These are phyloP conservation scores for Xylophagus ater DNA, from an alignment of 2,888 invertebrate species.

Conservation along the genomic window DNA sequence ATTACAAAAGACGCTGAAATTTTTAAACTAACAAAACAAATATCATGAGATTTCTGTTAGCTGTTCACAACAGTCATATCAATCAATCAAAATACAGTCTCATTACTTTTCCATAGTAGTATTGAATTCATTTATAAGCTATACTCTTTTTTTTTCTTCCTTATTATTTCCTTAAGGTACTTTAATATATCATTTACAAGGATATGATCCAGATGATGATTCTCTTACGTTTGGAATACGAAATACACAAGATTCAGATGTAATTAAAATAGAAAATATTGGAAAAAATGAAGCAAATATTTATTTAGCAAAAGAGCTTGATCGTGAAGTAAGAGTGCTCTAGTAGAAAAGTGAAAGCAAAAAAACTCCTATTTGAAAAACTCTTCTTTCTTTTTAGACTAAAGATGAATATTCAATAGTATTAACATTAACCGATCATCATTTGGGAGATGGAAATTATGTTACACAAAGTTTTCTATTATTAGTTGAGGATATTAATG, in stretches of 20 bases:
- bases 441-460: conserved; percentile 74
- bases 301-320: conserved; percentile 77
- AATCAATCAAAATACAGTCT: too few species aligned
- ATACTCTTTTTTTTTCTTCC: background rate
- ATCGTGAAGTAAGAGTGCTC: conserved; percentile 63
- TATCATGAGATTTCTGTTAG: too few species aligned
- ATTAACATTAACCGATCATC: conserved; percentile 77
- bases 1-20: too few species aligned
- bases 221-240: conserved; percentile 68
- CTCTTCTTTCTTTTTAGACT: conserved; percentile 42
- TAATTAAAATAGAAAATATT: conserved; percentile 72
- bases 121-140: too few species aligned
- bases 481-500: conserved; percentile 84
- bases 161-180: conserved; percentile 48
- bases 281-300: conserved; percentile 75
- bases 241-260: conserved; percentile 68
- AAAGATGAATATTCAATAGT: conserved; percentile 83
- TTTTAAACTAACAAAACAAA: too few species aligned
- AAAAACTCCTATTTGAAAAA: conserved; percentile 7
- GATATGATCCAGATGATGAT: conserved; percentile 79
- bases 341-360: conserved; percentile 4
- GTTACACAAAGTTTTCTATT: conserved; percentile 81
- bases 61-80: too few species aligned
- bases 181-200: conserved; percentile 69
- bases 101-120: too few species aligned